Conservation (phyloP, 2,888 invertebrate species). For the Hypomecis atomaria region DNA sequence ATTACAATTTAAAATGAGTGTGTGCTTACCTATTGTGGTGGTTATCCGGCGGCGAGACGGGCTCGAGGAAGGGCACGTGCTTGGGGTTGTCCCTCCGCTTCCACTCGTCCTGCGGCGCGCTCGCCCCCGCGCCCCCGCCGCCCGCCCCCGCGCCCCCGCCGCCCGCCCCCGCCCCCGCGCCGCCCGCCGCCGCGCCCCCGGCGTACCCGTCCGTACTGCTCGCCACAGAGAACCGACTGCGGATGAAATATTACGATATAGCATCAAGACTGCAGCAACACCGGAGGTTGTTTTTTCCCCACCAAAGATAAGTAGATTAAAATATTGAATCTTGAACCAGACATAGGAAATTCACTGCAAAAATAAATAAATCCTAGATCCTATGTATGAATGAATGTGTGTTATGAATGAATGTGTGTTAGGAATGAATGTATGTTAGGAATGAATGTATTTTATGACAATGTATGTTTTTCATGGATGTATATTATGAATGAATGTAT, state of each 20-base stretch:
- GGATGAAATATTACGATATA: slow-evolving; percentile 44
- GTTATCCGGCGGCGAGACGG: slow-evolving; percentile 85
- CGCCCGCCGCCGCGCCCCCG: slow-evolving; percentile 35
- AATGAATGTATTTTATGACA: no score
- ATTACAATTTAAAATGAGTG: neutral
- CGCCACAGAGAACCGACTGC: slow-evolving; percentile 58
- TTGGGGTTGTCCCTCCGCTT: slow-evolving; percentile 84
- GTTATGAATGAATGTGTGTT: no score
- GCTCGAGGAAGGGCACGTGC: slow-evolving; percentile 83
- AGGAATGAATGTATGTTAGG: no score
- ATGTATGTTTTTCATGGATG: no score
- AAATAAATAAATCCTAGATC: no score
- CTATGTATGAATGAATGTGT: no score
- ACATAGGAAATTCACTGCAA: no score
- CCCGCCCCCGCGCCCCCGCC: slow-evolving; percentile 43
- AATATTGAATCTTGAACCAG: no score
- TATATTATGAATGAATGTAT: no score
- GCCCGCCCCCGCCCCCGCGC: slow-evolving; percentile 21
- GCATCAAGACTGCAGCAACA: no score
- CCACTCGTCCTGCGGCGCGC: slow-evolving; percentile 61
- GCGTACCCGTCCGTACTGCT: slow-evolving; percentile 51
- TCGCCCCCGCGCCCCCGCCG: slow-evolving; percentile 35
- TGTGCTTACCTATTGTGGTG: slow-evolving; percentile 67
- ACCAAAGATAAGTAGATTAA: no score
- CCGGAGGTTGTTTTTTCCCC: no score